phyloP scores from a whole-genome alignment of 2,888 invertebrate genomes.

The Priocnemis perturbator region DNA sequence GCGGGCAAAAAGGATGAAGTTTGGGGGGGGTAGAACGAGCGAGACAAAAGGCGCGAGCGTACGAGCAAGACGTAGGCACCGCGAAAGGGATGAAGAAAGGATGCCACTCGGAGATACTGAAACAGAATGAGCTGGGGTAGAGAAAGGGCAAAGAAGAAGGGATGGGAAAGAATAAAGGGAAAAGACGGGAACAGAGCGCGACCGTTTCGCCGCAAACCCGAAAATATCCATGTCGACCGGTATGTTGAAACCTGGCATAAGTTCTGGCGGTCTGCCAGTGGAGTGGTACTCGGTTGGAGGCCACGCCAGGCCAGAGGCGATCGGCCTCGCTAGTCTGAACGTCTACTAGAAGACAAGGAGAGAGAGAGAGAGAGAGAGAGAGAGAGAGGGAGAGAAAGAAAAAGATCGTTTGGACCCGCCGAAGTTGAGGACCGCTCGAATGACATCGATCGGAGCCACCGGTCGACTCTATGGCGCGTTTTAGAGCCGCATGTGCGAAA shows the following conservation, averaged over 20 bases:
- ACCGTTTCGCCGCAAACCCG: constrained; percentile 66
- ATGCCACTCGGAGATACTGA: constrained; percentile 2
- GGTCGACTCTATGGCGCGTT: no score
- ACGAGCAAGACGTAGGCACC: background rate
- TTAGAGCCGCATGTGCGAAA: background rate
- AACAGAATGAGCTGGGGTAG: background rate
- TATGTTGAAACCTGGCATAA: constrained; percentile 74
- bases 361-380: background rate
- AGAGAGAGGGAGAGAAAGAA: constrained; percentile 9
- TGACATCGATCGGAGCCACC: constrained; percentile 19
- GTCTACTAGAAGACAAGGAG: constrained; percentile 19
- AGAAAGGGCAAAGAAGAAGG: background rate
- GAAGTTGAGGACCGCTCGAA: constrained; percentile 13
- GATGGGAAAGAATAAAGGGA: background rate
- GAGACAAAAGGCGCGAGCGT: no score
- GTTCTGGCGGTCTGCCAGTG: constrained; percentile 70
- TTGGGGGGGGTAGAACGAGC: no score
- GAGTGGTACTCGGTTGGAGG: constrained; percentile 58
- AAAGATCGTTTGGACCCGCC: constrained; percentile 15
- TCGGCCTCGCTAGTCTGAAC: constrained; percentile 42
- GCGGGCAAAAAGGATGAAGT: no score
- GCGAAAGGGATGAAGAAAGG: background rate
- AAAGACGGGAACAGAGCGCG: constrained; percentile 21
- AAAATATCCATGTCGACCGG: constrained; percentile 74
- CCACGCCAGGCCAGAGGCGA: constrained; percentile 56